A percentile compares a stretch with the other conserved stretches of the same genome.
phyloP scores from a whole-genome alignment of 2,797 vertebrate species.

The Gymnoscopelus braueri region DNA sequence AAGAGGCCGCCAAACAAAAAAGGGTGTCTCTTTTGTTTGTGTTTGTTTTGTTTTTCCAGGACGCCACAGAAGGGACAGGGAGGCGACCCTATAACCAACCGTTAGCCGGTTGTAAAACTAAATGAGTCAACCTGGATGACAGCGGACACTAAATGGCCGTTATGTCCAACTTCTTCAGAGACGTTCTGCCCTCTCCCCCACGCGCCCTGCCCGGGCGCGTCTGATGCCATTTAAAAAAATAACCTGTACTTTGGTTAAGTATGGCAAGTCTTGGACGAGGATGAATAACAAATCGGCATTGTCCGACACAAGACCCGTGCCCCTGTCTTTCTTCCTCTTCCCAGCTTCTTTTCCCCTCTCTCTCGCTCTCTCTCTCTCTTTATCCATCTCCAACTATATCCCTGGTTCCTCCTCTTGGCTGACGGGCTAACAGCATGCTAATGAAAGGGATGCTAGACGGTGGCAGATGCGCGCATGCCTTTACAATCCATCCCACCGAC shows the following conservation, averaged over 20 bases:
- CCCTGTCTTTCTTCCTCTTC: no score
- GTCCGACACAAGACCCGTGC: background rate
- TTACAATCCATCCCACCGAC: constrained; percentile 85
- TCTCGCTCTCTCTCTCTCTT: constrained; percentile 12
- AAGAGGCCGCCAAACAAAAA: no score
- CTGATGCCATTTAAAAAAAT: background rate
- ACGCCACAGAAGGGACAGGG: no score
- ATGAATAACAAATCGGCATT: background rate
- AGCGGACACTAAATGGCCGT: constrained; percentile 5
- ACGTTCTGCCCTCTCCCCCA: background rate
- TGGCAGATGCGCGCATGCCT: constrained; percentile 97
- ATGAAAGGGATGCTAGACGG: constrained; percentile 79
- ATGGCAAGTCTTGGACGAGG: background rate
- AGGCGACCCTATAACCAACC: no score
- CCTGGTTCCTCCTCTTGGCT: constrained; percentile 56
- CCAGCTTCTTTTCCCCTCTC: background rate
- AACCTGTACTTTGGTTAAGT: no score
- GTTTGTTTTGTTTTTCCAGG: no score
- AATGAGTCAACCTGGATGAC: constrained; percentile 6
- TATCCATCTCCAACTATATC: constrained; percentile 26
- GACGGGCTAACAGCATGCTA: constrained; percentile 89
- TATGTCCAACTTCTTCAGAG: constrained; percentile 9
- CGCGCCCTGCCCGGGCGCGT: background rate
- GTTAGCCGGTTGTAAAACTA: background rate
- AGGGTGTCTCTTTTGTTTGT: no score